Conservation (phyloP, 2,113 vertebrate species). For the Microcebus tavaratra region DNA sequence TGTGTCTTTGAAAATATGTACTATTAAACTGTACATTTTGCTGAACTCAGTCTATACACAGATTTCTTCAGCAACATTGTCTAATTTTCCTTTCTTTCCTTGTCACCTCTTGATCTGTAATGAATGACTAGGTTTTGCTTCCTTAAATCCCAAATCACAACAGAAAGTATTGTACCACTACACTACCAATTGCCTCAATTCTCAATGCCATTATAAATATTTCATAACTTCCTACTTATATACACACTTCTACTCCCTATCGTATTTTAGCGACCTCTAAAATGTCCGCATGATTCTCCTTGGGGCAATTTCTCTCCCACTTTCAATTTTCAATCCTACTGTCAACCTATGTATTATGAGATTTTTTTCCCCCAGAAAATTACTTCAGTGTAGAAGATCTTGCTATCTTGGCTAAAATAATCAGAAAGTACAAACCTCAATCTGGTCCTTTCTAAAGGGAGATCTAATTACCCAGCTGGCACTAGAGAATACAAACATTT, state of each 20-base stretch:
- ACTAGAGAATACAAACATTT: conserved; percentile 77
- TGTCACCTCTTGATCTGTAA: conserved; percentile 40
- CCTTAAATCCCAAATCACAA: conserved; percentile 38
- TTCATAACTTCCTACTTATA: conserved; percentile 51
- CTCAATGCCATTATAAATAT: conserved; percentile 52
- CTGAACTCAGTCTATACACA: neutral
- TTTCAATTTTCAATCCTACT: conserved; percentile 74
- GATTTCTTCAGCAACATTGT: neutral
- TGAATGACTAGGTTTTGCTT: neutral
- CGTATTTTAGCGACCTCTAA: conserved; percentile 58
- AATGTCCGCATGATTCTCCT: conserved; percentile 57
- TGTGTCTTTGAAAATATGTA: neutral
- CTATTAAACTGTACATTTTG: neutral
- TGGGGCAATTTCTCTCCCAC: conserved; percentile 58
- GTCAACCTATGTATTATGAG: conserved; percentile 57
- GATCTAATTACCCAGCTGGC: conserved; percentile 72
- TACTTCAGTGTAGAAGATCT: conserved; percentile 65
- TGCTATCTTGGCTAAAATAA: conserved; percentile 68
- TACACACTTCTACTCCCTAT: conserved; percentile 34
- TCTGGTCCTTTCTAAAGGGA: conserved; percentile 72
- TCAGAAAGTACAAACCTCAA: conserved; percentile 72
- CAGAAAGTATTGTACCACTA: neutral
- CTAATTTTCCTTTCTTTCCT: conserved; percentile 46
- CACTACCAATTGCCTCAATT: neutral
- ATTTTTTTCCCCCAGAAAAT: conserved; percentile 34